Percentiles rank a stretch among this genome's conserved stretches.
phyloP scores from a whole-genome alignment of 2,888 invertebrate genomes.

The Xanthostigma xanthostigma region DNA sequence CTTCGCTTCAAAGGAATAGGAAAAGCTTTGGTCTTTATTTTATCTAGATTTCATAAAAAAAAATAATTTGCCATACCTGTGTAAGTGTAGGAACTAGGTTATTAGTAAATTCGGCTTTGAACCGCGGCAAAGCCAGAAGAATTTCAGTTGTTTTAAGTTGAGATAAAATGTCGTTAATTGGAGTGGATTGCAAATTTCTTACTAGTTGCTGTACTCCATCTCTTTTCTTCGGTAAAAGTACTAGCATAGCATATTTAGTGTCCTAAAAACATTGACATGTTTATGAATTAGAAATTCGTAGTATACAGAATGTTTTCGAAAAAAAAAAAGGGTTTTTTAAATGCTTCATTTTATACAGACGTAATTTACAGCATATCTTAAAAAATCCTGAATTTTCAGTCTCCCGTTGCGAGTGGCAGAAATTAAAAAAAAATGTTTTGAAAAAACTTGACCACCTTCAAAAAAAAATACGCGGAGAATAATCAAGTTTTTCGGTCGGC shows the following conservation, averaged over 20 bases:
- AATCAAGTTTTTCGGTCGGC: too few relatives aligned
- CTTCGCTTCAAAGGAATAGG: not conserved
- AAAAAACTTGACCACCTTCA: too few relatives aligned
- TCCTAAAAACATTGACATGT: constrained; percentile 30
- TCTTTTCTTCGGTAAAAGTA: constrained; percentile 40
- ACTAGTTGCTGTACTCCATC: constrained; percentile 33
- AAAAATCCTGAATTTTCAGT: too few relatives aligned
- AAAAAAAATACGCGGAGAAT: too few relatives aligned
- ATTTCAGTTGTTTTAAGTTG: constrained; percentile 34
- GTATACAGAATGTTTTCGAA: too few relatives aligned
- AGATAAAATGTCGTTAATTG: constrained; percentile 32
- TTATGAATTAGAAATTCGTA: too few relatives aligned
- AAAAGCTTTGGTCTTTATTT: not conserved
- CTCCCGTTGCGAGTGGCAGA: too few relatives aligned
- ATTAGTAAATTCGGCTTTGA: constrained; percentile 38
- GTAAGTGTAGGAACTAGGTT: constrained; percentile 34
- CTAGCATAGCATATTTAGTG: constrained; percentile 42
- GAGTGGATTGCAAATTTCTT: constrained; percentile 39
- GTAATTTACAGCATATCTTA: too few relatives aligned
- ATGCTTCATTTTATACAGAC: too few relatives aligned
- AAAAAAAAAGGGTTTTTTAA: too few relatives aligned
- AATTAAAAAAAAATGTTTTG: too few relatives aligned
- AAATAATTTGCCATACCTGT: constrained; percentile 27
- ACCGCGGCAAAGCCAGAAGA: constrained; percentile 40
- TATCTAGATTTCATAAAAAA: constrained; percentile 1